Percentiles rank a stretch among this genome's conserved stretches.
phyloP scores from a whole-genome alignment of 2,113 vertebrate species.

The Campylorhamphus procurvoides region DNA sequence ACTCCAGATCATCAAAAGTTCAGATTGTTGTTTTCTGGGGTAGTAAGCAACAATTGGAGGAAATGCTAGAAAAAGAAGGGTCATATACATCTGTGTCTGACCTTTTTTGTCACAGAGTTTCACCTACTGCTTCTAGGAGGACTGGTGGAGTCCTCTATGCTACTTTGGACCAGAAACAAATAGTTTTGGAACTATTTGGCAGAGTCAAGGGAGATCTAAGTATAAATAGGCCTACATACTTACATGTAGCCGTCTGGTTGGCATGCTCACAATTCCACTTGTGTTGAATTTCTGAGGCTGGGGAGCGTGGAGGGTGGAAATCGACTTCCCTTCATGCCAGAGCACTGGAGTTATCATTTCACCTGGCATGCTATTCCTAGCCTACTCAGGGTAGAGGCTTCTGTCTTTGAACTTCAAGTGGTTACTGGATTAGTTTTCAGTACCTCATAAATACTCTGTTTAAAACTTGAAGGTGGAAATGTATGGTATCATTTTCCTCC shows the following conservation, averaged over 20 bases:
- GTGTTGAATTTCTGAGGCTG: background rate
- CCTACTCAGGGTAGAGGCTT: background rate
- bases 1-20: background rate
- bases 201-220: background rate
- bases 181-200: background rate
- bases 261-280: background rate
- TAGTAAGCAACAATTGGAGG: background rate
- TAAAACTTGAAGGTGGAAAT: background rate
- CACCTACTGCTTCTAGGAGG: background rate
- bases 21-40: background rate
- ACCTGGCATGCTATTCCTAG: background rate
- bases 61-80: background rate
- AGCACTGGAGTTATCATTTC: background rate
- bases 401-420: background rate
- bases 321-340: background rate
- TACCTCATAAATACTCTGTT: background rate
- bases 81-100: background rate
- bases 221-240: background rate
- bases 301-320: too few species aligned
- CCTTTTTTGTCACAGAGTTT: background rate
- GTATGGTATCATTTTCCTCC: background rate
- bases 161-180: background rate
- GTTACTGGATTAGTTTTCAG: background rate
- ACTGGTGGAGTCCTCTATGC: background rate
- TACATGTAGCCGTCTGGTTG: background rate